Base-by-base conservation (phyloP, 2,888 invertebrate genomes). In the Noctua janthina region DNA sequence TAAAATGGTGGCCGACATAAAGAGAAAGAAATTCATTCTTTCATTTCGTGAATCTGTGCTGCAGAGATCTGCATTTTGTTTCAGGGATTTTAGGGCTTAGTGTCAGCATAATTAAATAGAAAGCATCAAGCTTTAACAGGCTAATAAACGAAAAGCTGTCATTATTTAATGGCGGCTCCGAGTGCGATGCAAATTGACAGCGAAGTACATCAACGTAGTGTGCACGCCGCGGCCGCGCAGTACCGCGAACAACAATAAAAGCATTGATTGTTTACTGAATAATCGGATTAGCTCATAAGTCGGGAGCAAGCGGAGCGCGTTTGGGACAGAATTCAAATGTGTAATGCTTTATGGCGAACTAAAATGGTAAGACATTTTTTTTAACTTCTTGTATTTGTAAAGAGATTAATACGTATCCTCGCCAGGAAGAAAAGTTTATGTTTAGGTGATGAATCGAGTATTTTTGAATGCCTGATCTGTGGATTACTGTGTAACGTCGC, bases 51-150 rank as follows among this genome's bases (percentile, higher is more conserved):
- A 10, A 11, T 56, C 43, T 54, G 43, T 68, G 73, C 72, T 23
- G 51, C 39, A 80, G 51, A 49, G 35, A 67, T 84, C 29, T 76
- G 54, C 66, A 69, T 81, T 73, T 75, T 72, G 77, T 78, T 72
- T 69, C 39, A 54, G 49, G 64, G 80, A 81, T 81, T 75, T 17
- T 54, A 49, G 10, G 54, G 78, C 75, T 84, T 81, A 66, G 51
- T 74, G 78, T n/a, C n/a, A 46, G 59, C 66, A 23, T 81, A 81
- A 84, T 81, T 69, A 81, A 82, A 82, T 84, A 54, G 39, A 81
- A 76, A 82, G 66, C 73, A 70, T 64, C 20, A n/a, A 78, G 69
- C 51, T 66, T 70, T 73, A 73, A 66, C 59, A 29, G 54, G 66
- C 46, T 66, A 78, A 76, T 82, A 76, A 78, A 75, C 13, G 69